Evolutionary conservation across 2,113 vertebrate genomes (phyloP).

Genomic region (Nematolebias whitei): DNA sequence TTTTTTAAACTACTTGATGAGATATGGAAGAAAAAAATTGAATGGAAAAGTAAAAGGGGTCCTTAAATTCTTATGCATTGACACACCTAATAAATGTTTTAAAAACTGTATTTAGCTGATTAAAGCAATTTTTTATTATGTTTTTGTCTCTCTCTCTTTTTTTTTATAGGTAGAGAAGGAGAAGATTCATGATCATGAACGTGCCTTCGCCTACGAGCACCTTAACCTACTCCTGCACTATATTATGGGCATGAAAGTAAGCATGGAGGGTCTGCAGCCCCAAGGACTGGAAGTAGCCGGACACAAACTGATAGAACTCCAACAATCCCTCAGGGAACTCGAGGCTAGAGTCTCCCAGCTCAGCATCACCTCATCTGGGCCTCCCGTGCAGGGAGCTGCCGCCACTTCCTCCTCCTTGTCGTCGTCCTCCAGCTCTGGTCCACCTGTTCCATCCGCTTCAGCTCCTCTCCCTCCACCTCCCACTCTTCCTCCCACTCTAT

Average conservation of each 20-base stretch:
- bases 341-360: conserved; percentile 76
- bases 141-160: background rate
- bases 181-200: conserved; percentile 86
- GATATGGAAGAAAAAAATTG: too few species aligned
- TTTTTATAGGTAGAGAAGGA: conserved; percentile 86
- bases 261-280: conserved; percentile 81
- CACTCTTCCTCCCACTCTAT: conserved; percentile 67
- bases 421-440: conserved; percentile 56
- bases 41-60: too few species aligned
- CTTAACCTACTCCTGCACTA: conserved; percentile 87
- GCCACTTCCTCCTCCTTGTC: conserved; percentile 54
- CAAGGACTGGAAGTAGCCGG: conserved; percentile 80
- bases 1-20: too few species aligned
- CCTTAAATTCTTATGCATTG: too few species aligned
- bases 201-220: conserved; percentile 83
- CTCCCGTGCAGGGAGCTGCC: conserved; percentile 78
- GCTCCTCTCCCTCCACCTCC: conserved; percentile 61
- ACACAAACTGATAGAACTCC: conserved; percentile 79
- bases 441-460: conserved; percentile 41
- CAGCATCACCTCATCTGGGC: conserved; percentile 61
- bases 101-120: too few species aligned
- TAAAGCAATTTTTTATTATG: too few species aligned
- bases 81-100: too few species aligned
- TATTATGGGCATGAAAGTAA: conserved; percentile 83
- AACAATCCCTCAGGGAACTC: conserved; percentile 78